These are phyloP conservation scores for Penaeus chinensis DNA, from an alignment of 1,140 invertebrate genomes.

Conservation along the genomic window DNA sequence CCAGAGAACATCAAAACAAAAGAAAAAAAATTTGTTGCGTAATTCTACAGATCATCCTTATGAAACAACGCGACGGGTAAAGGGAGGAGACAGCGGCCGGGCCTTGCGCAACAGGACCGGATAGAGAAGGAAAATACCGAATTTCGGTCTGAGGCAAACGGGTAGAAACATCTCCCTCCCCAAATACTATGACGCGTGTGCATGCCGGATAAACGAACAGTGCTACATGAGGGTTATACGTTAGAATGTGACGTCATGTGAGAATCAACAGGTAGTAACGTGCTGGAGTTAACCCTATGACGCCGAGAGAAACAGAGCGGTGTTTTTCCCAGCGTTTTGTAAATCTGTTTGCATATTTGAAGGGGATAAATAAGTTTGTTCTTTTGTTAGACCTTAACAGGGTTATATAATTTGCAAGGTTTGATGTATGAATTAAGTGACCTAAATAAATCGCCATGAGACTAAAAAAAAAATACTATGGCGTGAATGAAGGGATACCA, in stretches of 20 bases:
- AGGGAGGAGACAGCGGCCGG: background rate
- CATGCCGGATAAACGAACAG: background rate
- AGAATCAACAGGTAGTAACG: constrained; percentile 22
- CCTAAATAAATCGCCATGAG: too few relatives aligned
- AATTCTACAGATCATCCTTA: background rate
- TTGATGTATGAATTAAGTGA: too few relatives aligned
- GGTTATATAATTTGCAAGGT: too few relatives aligned
- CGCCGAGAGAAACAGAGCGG: too few relatives aligned
- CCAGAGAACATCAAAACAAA: background rate
- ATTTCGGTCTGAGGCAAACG: too few relatives aligned
- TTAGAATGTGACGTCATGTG: background rate
- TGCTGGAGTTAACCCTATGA: background rate
- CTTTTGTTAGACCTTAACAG: too few relatives aligned
- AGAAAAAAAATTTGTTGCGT: background rate
- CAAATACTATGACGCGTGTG: background rate
- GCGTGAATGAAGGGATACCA: too few relatives aligned
- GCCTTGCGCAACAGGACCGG: background rate
- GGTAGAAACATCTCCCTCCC: background rate
- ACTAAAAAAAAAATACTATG: too few relatives aligned
- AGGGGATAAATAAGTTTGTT: too few relatives aligned
- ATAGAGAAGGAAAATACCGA: too few relatives aligned
- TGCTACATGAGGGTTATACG: background rate
- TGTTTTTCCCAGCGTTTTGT: background rate
- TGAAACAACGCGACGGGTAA: background rate
- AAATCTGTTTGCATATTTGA: too few relatives aligned